These are phyloP conservation scores for Ceratina japonica DNA, from an alignment of 1,140 invertebrate genomes.

Conservation along the genomic window DNA sequence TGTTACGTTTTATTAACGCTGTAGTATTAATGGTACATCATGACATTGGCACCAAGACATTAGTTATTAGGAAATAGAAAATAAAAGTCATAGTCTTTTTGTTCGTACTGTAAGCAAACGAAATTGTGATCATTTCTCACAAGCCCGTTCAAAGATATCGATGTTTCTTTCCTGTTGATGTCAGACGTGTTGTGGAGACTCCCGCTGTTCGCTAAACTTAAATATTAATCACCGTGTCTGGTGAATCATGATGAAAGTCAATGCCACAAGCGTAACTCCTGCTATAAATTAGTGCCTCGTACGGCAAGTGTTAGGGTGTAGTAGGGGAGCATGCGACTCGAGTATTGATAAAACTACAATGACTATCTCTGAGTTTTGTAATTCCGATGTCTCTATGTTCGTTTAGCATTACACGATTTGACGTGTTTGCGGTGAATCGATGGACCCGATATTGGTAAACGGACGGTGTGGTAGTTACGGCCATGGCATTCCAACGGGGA, in stretches of 20 bases:
- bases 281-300: constrained; percentile 4
- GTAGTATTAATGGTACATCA: too few relatives aligned
- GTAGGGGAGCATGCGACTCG: neutral
- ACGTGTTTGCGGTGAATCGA: neutral
- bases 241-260: constrained; percentile 23
- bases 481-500: constrained; percentile 4
- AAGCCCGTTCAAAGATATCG: neutral
- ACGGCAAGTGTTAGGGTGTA: neutral
- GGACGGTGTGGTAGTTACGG: too few relatives aligned
- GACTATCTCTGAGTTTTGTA: neutral
- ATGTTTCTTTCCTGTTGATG: neutral
- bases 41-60: too few relatives aligned
- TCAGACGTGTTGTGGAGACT: neutral
- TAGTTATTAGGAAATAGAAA: too few relatives aligned
- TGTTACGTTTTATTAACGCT: too few relatives aligned
- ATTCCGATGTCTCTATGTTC: neutral
- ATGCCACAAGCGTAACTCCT: constrained; percentile 2
- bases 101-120: neutral
- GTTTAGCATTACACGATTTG: constrained; percentile 6
- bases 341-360: neutral
- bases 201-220: neutral
- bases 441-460: too few relatives aligned
- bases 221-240: neutral
- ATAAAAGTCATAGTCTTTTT: too few relatives aligned
- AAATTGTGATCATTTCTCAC: neutral